Conservation (phyloP, 2,113 vertebrate genomes). For the Strix aluco region DNA sequence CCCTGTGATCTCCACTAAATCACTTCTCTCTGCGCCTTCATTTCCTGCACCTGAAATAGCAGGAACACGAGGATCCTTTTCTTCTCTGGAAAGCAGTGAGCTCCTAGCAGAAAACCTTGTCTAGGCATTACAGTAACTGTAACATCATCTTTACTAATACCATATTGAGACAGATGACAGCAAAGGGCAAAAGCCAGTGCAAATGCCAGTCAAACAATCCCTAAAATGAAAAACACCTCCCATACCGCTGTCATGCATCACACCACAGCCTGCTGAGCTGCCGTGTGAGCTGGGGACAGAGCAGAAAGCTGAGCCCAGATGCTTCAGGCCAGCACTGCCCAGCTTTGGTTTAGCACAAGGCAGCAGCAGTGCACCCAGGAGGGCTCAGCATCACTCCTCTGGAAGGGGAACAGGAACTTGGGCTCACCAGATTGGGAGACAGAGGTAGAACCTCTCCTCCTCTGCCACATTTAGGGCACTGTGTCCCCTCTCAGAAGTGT, state of each 20-base stretch:
- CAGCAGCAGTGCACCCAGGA: not conserved
- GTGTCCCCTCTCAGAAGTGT: not conserved
- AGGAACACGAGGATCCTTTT: not conserved
- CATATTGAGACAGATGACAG: not conserved
- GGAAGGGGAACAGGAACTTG: not conserved
- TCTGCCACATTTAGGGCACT: not conserved
- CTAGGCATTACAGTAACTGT: not conserved
- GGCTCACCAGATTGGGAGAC: not conserved
- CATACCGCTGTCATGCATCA: not conserved
- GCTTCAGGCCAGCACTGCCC: not conserved
- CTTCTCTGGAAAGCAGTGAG: not conserved
- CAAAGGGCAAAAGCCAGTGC: not conserved
- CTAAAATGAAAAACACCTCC: not conserved
- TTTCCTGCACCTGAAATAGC: conserved; percentile 38
- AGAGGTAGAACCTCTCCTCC: not conserved
- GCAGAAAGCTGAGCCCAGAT: not conserved
- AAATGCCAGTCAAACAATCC: not conserved
- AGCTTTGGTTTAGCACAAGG: not conserved
- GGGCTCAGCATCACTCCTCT: not conserved
- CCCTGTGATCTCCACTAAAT: conserved; percentile 2
- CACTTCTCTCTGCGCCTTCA: not conserved
- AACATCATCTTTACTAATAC: not conserved
- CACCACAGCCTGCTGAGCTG: not conserved
- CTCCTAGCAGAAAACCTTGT: not conserved
- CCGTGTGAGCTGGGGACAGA: not conserved